These are phyloP conservation scores for Saccopteryx leptura DNA, from an alignment of 2,113 vertebrate species.

Conservation along the genomic window DNA sequence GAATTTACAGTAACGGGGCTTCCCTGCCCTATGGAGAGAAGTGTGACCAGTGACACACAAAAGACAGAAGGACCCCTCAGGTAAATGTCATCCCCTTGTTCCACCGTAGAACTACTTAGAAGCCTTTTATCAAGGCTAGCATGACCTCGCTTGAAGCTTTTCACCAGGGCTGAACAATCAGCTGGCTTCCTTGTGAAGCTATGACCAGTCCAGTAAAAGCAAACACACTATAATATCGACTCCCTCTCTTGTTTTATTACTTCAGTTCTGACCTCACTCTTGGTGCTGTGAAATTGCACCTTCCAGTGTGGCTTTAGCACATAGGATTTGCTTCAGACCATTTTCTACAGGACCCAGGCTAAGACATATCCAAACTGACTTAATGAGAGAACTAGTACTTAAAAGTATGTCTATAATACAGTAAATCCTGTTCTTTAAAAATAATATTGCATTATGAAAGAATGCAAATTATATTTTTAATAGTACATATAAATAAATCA, in stretches of 20 bases:
- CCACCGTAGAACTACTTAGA: background rate
- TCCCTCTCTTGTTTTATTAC: background rate
- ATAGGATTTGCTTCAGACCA: background rate
- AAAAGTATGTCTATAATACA: background rate
- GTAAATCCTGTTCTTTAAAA: constrained; percentile 4
- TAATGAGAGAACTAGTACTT: background rate
- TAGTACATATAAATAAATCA: background rate
- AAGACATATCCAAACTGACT: background rate
- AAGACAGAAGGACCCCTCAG: background rate
- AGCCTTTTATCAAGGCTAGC: too few species aligned
- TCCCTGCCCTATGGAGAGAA: background rate
- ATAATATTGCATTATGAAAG: background rate
- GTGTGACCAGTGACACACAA: background rate
- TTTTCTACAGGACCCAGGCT: background rate
- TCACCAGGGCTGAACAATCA: background rate
- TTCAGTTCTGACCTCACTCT: background rate
- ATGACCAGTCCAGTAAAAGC: too few species aligned
- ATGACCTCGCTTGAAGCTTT: background rate
- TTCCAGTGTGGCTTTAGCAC: background rate
- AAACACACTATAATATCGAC: background rate
- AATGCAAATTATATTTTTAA: constrained; percentile 40
- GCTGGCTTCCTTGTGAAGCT: background rate
- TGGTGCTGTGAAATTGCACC: background rate
- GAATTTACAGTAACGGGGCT: background rate
- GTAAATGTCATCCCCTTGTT: background rate